These are phyloP conservation scores for Lontra canadensis DNA, from an alignment of 2,113 vertebrate genomes.

Conservation along the genomic window DNA sequence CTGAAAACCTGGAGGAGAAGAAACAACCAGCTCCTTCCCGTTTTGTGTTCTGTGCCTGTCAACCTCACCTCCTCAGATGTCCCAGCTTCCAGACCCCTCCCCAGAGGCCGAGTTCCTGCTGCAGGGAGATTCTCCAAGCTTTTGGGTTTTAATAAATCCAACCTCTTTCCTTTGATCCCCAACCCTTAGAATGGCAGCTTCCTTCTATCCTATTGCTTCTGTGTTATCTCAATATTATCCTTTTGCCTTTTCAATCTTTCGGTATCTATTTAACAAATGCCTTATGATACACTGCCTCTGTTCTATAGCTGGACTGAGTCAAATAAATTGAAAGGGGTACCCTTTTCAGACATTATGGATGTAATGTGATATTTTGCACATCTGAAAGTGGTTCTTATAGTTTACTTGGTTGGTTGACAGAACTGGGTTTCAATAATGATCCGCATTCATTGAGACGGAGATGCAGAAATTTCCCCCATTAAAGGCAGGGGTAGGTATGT, in stretches of 20 bases:
- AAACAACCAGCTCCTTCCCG: not conserved
- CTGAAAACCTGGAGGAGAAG: conserved; percentile 34
- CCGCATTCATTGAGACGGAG: not conserved
- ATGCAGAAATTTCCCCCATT: not conserved
- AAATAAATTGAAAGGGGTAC: not conserved
- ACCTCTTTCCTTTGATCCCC: not conserved
- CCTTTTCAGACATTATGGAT: not conserved
- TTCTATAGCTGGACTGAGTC: not conserved
- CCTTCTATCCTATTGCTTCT: not conserved
- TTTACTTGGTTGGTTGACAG: not conserved
- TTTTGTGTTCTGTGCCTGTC: not conserved
- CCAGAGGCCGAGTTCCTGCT: not conserved
- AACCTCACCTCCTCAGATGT: not conserved
- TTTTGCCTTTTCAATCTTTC: not conserved
- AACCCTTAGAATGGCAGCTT: not conserved
- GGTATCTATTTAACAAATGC: not conserved
- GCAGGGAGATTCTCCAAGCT: not conserved
- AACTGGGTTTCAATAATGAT: not conserved
- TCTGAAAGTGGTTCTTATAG: not conserved
- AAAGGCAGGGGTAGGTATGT: not conserved
- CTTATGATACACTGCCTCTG: not conserved
- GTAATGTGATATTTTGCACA: not conserved
- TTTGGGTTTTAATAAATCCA: not conserved
- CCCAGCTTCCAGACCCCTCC: not conserved
- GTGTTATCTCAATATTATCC: not conserved